These are phyloP conservation scores for Drosophila bocqueti DNA, from an alignment of 1,140 invertebrate species.

Conservation along the genomic window DNA sequence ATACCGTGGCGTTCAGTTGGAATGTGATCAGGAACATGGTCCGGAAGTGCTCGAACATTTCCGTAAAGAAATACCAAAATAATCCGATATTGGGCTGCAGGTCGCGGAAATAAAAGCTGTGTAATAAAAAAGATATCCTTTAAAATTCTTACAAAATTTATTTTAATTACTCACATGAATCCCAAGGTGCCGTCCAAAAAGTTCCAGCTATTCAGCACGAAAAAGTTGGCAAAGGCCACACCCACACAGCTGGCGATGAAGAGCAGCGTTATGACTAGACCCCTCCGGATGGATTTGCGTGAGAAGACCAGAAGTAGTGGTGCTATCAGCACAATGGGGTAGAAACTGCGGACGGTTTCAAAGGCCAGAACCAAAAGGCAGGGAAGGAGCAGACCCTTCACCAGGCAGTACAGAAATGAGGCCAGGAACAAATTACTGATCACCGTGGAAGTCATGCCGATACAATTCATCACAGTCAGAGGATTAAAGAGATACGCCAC, in stretches of 20 bases:
- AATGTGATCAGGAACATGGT: conserved; percentile 98
- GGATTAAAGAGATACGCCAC: conserved; percentile 97
- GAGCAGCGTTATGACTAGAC: conserved; percentile 63
- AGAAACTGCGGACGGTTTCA: conserved; percentile 93
- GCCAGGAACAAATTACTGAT: conserved; percentile 94
- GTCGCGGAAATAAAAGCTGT: conserved; percentile 94
- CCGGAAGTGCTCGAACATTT: conserved; percentile 99
- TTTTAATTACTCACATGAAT: conserved; percentile 91
- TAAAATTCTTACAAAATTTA: not conserved
- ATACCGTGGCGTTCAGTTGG: conserved; percentile 96
- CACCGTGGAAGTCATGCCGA: conserved; percentile 95
- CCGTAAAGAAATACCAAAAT: conserved; percentile 99
- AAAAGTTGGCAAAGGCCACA: conserved; percentile 55
- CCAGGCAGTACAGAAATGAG: conserved; percentile 89
- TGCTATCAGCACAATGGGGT: conserved; percentile 93
- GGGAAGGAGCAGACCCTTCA: conserved; percentile 88
- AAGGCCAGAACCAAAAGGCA: conserved; percentile 90
- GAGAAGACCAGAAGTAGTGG: conserved; percentile 89
- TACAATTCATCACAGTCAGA: conserved; percentile 94
- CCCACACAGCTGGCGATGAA: conserved; percentile 81
- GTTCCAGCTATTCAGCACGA: conserved; percentile 87
- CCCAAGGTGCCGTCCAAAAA: conserved; percentile 93
- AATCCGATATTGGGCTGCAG: conserved; percentile 98
- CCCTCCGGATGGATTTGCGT: conserved; percentile 23
- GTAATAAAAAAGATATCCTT: conserved; percentile 1